Percentiles rank a stretch among this genome's conserved stretches.
Conservation (phyloP, 2,113 vertebrate species). For the Tachysurus fulvidraco region DNA sequence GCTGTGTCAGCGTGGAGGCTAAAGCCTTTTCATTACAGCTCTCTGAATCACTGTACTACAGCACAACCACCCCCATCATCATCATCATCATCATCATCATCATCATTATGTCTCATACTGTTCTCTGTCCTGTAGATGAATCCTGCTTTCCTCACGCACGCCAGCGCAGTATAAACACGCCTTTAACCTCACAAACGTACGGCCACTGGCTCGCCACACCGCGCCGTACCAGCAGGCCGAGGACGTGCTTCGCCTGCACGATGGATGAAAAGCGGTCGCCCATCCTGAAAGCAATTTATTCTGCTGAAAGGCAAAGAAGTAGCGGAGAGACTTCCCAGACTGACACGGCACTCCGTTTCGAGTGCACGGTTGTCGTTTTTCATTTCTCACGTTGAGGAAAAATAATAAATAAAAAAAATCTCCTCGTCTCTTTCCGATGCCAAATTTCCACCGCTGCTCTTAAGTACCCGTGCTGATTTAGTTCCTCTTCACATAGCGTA, state of each 20-base stretch:
- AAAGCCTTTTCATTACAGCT: slow-evolving; percentile 42
- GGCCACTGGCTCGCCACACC: neutral
- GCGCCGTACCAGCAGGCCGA: slow-evolving; percentile 5
- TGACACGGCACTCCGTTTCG: neutral
- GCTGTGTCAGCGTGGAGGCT: slow-evolving; percentile 33
- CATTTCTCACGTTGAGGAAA: neutral
- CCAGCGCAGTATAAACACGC: neutral
- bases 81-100: neutral
- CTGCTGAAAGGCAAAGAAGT: slow-evolving; percentile 7
- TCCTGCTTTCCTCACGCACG: neutral
- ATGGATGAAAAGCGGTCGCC: slow-evolving; percentile 20
- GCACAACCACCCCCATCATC: neutral
- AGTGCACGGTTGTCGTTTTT: neutral
- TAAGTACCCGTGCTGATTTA: neutral
- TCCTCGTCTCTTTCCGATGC: neutral
- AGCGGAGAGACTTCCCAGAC: neutral
- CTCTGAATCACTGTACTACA: slow-evolving; percentile 12
- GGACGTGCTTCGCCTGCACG: slow-evolving; percentile 46
- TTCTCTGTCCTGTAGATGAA: neutral
- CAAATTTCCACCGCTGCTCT: neutral
- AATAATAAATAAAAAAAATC: neutral
- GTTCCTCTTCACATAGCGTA: neutral
- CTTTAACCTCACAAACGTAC: neutral
- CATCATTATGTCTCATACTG: neutral
- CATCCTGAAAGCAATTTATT: slow-evolving; percentile 34